These are phyloP conservation scores for Cossypha dichroa DNA, from an alignment of 2,797 vertebrate species.

Conservation along the genomic window DNA sequence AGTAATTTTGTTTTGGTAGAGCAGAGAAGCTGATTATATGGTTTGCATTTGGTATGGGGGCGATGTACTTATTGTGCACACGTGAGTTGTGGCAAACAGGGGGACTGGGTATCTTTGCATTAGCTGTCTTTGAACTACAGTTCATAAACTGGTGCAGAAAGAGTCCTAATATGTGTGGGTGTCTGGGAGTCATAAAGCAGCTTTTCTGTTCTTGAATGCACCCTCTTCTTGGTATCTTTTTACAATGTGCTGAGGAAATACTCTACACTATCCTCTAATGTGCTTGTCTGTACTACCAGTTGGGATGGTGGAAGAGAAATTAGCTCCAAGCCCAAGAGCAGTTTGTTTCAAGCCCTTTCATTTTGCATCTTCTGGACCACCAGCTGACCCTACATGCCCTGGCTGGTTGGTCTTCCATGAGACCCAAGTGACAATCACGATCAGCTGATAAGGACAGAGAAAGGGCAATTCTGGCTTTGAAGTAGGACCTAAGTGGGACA, in stretches of 20 bases:
- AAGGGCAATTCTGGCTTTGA: neutral
- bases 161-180: neutral
- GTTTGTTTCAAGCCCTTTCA: neutral
- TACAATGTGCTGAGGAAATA: neutral
- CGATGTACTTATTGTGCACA: neutral
- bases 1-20: neutral
- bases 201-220: neutral
- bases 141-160: neutral
- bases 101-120: neutral
- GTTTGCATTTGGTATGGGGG: neutral
- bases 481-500: neutral
- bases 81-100: neutral
- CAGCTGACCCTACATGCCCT: neutral
- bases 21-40: neutral
- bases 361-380: neutral
- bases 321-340: neutral
- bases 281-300: neutral
- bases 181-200: neutral
- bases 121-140: neutral
- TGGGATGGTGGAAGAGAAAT: neutral
- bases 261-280: neutral
- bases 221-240: neutral
- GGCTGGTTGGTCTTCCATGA: neutral
- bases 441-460: neutral
- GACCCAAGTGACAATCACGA: neutral